phyloP scores from a whole-genome alignment of 53 echinoderm and acorn worm genomes.

The Henricia sp. region DNA sequence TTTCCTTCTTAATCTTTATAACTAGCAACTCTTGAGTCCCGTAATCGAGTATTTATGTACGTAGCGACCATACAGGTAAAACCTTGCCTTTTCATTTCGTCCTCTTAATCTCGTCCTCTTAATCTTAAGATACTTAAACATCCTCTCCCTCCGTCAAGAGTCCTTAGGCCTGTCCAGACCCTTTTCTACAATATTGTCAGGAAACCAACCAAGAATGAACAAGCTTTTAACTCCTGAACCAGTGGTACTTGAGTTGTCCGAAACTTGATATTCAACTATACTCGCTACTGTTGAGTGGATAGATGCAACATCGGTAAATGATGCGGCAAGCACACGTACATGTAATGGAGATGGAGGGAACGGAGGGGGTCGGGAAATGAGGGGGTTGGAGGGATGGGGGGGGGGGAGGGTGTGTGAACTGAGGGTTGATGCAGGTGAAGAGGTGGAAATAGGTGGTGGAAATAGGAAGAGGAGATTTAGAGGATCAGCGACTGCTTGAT shows the following conservation, averaged over 20 bases:
- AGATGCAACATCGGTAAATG: neutral
- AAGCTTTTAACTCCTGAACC: neutral
- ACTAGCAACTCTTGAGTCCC: no score
- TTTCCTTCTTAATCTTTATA: no score
- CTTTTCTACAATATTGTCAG: neutral
- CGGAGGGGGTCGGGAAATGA: neutral
- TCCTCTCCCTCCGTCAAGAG: neutral
- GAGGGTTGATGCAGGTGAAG: neutral
- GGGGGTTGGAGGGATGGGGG: neutral
- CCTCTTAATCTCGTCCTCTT: no score
- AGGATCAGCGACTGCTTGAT: no score
- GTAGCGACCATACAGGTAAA: no score
- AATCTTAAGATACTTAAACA: no score
- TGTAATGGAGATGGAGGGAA: neutral
- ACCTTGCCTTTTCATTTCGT: no score
- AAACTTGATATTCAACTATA: neutral
- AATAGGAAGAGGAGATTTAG: no score
- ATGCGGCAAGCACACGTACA: neutral
- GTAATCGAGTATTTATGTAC: no score
- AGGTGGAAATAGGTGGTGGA: no score
- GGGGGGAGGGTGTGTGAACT: neutral
- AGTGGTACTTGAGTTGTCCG: neutral
- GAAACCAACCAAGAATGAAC: neutral
- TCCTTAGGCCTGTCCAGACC: neutral
- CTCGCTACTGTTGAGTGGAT: slow-evolving; percentile 2